These are phyloP conservation scores for Lasius platythorax DNA, from an alignment of 2,888 invertebrate species.

Conservation along the genomic window DNA sequence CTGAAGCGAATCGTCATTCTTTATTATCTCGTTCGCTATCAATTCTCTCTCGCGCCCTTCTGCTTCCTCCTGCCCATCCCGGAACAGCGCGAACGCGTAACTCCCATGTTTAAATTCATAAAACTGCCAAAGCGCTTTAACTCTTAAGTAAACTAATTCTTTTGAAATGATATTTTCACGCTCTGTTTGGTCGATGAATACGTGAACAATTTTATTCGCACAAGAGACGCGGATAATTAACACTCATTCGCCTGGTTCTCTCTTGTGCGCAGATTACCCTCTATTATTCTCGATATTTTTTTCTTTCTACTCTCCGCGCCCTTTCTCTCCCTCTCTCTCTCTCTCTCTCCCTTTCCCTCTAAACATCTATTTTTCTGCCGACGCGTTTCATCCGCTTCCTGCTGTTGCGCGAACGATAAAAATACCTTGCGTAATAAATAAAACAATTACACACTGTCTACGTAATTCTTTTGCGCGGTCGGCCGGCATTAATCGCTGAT, in stretches of 20 bases:
- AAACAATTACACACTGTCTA: constrained; percentile 26
- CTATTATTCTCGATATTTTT: constrained; percentile 38
- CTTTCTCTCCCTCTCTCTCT: not conserved
- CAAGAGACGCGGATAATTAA: constrained; percentile 31
- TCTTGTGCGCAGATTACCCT: constrained; percentile 26
- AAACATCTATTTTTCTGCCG: constrained; percentile 23
- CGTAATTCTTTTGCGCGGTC: constrained; percentile 47
- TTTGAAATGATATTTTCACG: constrained; percentile 33
- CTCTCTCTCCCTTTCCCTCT: not conserved
- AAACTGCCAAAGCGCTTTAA: constrained; percentile 31
- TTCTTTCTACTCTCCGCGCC: not conserved
- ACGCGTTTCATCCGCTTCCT: constrained; percentile 39
- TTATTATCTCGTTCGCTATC: constrained; percentile 50
- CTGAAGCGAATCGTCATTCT: constrained; percentile 44
- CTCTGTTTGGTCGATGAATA: constrained; percentile 14
- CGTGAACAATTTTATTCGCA: constrained; percentile 27
- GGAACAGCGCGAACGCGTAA: not conserved
- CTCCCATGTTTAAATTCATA: constrained; percentile 29
- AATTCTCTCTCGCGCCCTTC: constrained; percentile 30
- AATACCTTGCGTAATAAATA: constrained; percentile 42
- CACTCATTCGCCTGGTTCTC: constrained; percentile 15
- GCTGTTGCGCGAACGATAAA: constrained; percentile 38
- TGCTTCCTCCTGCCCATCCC: not conserved
- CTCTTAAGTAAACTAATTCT: constrained; percentile 38
- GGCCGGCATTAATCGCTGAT: constrained; percentile 63